Conservation (phyloP, 1,140 invertebrate genomes). For the Chironomus tepperi region DNA sequence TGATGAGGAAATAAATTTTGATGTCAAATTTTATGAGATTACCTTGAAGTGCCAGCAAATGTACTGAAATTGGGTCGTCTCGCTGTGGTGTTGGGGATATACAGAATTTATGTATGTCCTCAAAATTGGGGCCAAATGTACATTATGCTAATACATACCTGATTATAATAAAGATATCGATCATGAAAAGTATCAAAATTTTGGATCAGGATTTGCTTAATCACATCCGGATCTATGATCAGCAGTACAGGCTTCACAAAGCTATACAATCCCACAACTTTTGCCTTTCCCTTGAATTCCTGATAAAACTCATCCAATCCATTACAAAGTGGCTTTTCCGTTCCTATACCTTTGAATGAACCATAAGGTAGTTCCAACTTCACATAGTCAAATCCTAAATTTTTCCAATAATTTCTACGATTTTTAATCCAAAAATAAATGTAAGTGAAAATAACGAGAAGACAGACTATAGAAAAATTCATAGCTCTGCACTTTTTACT, state of each 20-base stretch:
- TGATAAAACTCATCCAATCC: neutral
- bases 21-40: neutral
- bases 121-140: too few species aligned
- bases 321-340: neutral
- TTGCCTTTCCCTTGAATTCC: constrained; percentile 14
- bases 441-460: neutral
- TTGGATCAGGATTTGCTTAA: constrained; percentile 42
- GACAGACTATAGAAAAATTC: neutral
- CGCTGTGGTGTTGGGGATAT: neutral
- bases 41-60: constrained; percentile 29
- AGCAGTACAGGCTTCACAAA: constrained; percentile 39
- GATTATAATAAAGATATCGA: constrained; percentile 40
- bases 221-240: constrained; percentile 41
- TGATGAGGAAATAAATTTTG: neutral
- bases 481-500: neutral
- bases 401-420: neutral
- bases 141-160: too few species aligned
- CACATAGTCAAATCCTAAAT: neutral
- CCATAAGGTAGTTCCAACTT: neutral
- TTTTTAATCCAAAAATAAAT: constrained; percentile 15
- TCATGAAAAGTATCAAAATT: constrained; percentile 43
- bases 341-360: neutral
- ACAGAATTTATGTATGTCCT: too few species aligned
- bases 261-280: constrained; percentile 29
- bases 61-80: constrained; percentile 40